Conservation (phyloP, 2,888 invertebrate genomes). For the Chloroclystis v-ata region DNA sequence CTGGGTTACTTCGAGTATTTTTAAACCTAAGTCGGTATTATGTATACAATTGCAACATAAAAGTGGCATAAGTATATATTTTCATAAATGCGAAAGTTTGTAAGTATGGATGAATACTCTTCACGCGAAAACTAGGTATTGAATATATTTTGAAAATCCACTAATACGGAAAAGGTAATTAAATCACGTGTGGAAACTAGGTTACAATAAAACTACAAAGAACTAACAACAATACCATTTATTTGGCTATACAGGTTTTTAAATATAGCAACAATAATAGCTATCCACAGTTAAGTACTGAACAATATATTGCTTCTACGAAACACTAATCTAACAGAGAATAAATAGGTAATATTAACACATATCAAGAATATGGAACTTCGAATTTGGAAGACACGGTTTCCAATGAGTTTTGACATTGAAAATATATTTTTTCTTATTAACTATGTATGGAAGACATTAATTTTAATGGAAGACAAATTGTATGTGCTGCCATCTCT, state of each 20-base stretch:
- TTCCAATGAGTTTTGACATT: slow-evolving; percentile 49
- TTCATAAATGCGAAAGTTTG: too few relatives aligned
- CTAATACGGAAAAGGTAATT: too few relatives aligned
- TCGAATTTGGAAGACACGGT: slow-evolving; percentile 49
- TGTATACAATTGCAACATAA: too few relatives aligned
- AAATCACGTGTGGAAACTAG: too few relatives aligned
- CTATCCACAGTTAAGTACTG: slow-evolving; percentile 50
- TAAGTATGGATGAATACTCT: too few relatives aligned
- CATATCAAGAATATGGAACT: slow-evolving; percentile 33
- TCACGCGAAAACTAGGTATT: too few relatives aligned
- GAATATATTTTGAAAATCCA: too few relatives aligned
- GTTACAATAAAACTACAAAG: slow-evolving; percentile 37
- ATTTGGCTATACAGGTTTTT: slow-evolving; percentile 74
- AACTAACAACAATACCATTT: slow-evolving; percentile 76
- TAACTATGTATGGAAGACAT: slow-evolving; percentile 4
- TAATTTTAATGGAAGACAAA: background rate
- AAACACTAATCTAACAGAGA: slow-evolving; percentile 25
- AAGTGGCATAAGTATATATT: too few relatives aligned
- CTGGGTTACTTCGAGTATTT: too few relatives aligned
- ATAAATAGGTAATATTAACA: slow-evolving; percentile 23
- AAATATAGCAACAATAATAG: slow-evolving; percentile 71
- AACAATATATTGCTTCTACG: slow-evolving; percentile 50
- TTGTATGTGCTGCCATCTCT: slow-evolving; percentile 32
- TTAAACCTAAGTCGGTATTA: too few relatives aligned
- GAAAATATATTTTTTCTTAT: slow-evolving; percentile 58